A percentile compares a stretch with the other conserved stretches of the same genome.
phyloP scores from a whole-genome alignment of 2,888 invertebrate genomes.

The Ryuthela nishihirai region DNA sequence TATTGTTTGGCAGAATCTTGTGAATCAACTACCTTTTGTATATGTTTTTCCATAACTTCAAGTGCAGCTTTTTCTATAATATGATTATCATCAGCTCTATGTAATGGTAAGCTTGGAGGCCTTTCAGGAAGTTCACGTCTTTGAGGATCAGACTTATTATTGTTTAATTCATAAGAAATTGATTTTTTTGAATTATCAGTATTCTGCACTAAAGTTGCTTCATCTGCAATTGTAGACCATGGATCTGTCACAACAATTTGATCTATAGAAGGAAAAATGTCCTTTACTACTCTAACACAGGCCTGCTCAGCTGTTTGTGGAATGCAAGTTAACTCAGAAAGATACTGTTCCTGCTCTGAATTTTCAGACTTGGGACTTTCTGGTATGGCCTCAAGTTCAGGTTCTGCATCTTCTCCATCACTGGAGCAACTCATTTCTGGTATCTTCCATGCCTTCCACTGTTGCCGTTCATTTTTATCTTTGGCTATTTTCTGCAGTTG shows the following conservation, averaged over 20 bases:
- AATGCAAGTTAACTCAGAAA: constrained; percentile 6
- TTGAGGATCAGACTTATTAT: constrained; percentile 7
- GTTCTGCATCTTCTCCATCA: constrained; percentile 70
- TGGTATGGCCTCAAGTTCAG: constrained; percentile 82
- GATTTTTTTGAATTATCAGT: neutral
- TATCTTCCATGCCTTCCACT: constrained; percentile 40
- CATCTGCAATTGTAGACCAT: constrained; percentile 17
- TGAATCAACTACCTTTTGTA: neutral
- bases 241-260: constrained; percentile 16
- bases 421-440: constrained; percentile 38
- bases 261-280: constrained; percentile 7
- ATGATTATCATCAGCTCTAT: constrained; percentile 16
- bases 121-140: constrained; percentile 5
- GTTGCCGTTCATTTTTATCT: constrained; percentile 17
- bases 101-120: constrained; percentile 11
- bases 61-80: constrained; percentile 31
- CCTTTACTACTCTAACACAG: constrained; percentile 31
- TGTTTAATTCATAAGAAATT: constrained; percentile 2
- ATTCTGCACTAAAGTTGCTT: constrained; percentile 2
- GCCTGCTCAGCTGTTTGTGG: constrained; percentile 17
- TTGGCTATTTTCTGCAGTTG: constrained; percentile 8
- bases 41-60: constrained; percentile 40
- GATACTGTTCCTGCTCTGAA: constrained; percentile 15
- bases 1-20: too few relatives aligned
- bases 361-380: constrained; percentile 76